Evolutionary conservation across 2,888 invertebrate genomes (phyloP).

Genomic region (Adineta ricciae): DNA sequence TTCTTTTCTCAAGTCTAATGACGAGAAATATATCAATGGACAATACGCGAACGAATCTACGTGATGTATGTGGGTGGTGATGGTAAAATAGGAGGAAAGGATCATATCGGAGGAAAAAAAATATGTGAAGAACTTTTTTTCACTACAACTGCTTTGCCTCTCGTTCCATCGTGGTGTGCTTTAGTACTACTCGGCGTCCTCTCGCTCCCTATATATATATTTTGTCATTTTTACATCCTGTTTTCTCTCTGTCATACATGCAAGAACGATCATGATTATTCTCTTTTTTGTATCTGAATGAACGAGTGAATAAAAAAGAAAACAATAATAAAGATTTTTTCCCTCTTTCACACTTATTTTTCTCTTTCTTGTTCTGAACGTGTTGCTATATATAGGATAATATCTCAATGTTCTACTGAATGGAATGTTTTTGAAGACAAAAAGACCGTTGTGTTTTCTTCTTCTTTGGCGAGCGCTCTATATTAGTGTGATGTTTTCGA

Average conservation of each 20-base stretch:
- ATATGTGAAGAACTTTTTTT: background rate
- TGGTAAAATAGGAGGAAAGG: background rate
- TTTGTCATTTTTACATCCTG: slow-evolving; percentile 13
- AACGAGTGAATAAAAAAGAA: background rate
- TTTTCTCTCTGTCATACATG: slow-evolving; percentile 9
- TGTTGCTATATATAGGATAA: background rate
- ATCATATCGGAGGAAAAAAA: background rate
- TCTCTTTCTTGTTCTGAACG: background rate
- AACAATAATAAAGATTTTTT: background rate
- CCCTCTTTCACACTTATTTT: background rate
- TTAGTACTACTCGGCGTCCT: background rate
- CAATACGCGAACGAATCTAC: background rate
- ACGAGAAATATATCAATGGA: background rate
- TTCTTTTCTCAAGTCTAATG: background rate
- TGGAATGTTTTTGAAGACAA: slow-evolving; percentile 7
- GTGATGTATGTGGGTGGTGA: background rate
- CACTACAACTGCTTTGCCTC: background rate
- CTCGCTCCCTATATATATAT: background rate
- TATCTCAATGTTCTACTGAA: background rate
- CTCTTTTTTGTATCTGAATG: background rate
- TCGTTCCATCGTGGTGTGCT: background rate
- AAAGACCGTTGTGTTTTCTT: background rate
- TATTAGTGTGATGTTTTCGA: background rate
- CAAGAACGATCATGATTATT: slow-evolving; percentile 8
- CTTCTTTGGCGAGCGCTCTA: background rate